These are phyloP conservation scores for Sciurus vulgaris DNA, from an alignment of 2,797 vertebrate genomes.

Conservation along the genomic window DNA sequence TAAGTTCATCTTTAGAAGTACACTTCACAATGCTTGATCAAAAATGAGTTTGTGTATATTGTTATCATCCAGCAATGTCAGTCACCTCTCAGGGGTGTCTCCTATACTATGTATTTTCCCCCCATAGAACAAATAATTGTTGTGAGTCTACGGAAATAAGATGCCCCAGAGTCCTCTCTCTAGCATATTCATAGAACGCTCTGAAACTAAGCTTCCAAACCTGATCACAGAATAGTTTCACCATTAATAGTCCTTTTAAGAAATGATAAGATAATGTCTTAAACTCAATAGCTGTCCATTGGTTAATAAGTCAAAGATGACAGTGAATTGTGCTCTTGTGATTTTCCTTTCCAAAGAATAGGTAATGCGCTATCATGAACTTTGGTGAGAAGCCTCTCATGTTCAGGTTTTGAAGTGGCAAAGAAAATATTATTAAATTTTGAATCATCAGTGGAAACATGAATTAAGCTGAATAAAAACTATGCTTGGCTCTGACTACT, in stretches of 20 bases:
- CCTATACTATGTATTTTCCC: not conserved
- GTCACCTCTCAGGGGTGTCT: not conserved
- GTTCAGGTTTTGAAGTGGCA: not conserved
- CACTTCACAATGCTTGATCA: not conserved
- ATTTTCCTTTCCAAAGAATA: not conserved
- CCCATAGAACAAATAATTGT: not conserved
- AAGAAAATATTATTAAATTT: conserved; percentile 32
- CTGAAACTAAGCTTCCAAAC: not conserved
- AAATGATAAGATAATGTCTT: not conserved
- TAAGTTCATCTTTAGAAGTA: not conserved
- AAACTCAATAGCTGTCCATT: not conserved
- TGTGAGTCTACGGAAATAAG: not conserved
- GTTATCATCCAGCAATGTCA: not conserved
- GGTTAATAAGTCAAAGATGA: not conserved
- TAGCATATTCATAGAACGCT: not conserved
- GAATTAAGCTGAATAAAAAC: conserved; percentile 21
- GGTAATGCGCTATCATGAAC: not conserved
- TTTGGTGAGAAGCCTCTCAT: not conserved
- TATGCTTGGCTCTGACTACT: not conserved
- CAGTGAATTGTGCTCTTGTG: not conserved
- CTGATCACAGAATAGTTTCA: not conserved
- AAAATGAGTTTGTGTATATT: not conserved
- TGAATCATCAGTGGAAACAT: conserved; percentile 8
- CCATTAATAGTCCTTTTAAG: not conserved
- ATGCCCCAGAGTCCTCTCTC: not conserved